Conservation (phyloP, 2,797 vertebrate genomes). For the Leucoraja ocellata region DNA sequence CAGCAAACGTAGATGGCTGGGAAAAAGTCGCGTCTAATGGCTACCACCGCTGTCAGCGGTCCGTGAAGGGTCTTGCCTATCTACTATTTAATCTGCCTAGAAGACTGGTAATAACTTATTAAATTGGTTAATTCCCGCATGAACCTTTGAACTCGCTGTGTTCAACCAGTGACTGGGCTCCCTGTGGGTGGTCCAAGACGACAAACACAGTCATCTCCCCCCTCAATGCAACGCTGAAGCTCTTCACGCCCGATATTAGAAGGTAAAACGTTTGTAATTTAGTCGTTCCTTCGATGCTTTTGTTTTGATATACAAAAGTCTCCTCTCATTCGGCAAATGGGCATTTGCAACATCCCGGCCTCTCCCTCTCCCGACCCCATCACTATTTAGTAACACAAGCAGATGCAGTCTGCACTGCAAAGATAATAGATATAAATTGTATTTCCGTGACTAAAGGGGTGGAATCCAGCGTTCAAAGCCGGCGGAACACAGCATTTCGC, state of each 20-base stretch:
- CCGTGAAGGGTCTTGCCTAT: constrained; percentile 42
- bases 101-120: constrained; percentile 43
- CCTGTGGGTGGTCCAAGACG: constrained; percentile 73
- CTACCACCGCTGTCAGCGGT: background rate
- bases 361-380: too few relatives aligned
- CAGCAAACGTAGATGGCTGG: background rate
- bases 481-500: constrained; percentile 64
- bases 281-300: background rate
- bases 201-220: constrained; percentile 33
- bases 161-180: constrained; percentile 45
- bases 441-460: constrained; percentile 73
- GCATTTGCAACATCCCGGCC: background rate
- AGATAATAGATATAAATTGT: constrained; percentile 78
- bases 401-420: constrained; percentile 74
- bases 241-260: background rate
- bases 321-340: background rate
- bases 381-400: constrained; percentile 60
- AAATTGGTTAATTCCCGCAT: constrained; percentile 47
- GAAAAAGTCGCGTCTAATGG: background rate
- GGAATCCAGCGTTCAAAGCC: constrained; percentile 72
- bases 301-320: constrained; percentile 53
- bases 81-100: constrained; percentile 40
- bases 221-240: constrained; percentile 46
- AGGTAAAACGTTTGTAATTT: background rate
- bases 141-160: constrained; percentile 53